phyloP scores from a whole-genome alignment of 2,888 invertebrate species.

The Diploptera punctata region DNA sequence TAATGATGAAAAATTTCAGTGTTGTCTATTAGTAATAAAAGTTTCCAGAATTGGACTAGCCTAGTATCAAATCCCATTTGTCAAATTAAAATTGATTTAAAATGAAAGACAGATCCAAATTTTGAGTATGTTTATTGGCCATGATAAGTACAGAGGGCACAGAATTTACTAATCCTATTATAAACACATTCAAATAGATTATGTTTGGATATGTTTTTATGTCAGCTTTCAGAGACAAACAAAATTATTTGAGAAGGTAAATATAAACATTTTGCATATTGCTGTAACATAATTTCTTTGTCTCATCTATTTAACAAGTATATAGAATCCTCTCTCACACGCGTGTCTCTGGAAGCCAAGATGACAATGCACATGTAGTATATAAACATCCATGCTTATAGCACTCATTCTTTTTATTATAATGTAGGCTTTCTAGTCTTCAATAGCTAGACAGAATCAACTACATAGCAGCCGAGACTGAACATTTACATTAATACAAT shows the following conservation, averaged over 20 bases:
- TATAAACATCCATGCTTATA: background rate
- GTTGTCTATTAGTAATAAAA: too few relatives aligned
- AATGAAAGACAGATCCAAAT: too few relatives aligned
- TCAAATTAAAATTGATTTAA: too few relatives aligned
- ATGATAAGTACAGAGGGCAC: conserved; percentile 34
- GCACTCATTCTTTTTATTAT: background rate
- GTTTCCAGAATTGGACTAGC: too few relatives aligned
- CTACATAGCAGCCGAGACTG: background rate
- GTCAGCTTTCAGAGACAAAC: conserved; percentile 23
- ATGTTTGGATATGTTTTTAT: conserved; percentile 15
- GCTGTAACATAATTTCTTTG: background rate
- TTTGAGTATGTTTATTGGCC: conserved; percentile 21
- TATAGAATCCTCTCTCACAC: background rate
- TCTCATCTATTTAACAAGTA: background rate
- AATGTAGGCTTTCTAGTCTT: conserved; percentile 20
- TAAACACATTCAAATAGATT: conserved; percentile 17
- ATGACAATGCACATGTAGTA: background rate
- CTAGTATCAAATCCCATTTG: too few relatives aligned
- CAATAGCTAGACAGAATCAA: background rate
- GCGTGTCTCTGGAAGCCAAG: conserved; percentile 2
- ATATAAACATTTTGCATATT: too few relatives aligned
- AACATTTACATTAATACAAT: background rate
- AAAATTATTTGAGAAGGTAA: background rate
- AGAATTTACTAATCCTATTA: conserved; percentile 1
- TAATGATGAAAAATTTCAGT: too few relatives aligned